These are phyloP conservation scores for Mimas tiliae DNA, from an alignment of 2,888 invertebrate species.

Conservation along the genomic window DNA sequence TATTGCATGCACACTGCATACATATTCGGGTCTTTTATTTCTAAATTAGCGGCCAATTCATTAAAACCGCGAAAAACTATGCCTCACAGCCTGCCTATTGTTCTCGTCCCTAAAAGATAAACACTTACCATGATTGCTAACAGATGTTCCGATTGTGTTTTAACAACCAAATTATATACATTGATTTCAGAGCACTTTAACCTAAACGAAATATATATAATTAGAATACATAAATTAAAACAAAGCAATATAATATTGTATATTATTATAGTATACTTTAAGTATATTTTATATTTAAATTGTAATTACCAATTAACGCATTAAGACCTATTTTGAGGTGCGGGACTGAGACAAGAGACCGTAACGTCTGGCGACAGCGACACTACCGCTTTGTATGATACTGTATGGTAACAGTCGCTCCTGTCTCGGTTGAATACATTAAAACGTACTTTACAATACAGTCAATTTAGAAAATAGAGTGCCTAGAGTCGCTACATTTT, in stretches of 20 bases:
- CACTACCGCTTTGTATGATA: too few species aligned
- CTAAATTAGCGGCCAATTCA: slow-evolving; percentile 48
- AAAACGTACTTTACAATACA: too few species aligned
- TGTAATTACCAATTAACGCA: too few species aligned
- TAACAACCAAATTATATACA: not conserved
- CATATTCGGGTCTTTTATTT: slow-evolving; percentile 51
- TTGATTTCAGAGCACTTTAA: not conserved
- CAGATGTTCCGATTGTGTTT: slow-evolving; percentile 53
- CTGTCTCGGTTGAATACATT: too few species aligned
- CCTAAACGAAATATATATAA: not conserved
- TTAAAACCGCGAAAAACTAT: slow-evolving; percentile 54
- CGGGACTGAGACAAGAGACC: too few species aligned
- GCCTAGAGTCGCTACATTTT: too few species aligned
- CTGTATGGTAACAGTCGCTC: too few species aligned
- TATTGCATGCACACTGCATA: slow-evolving; percentile 25
- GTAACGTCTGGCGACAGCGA: too few species aligned
- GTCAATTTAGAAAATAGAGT: too few species aligned
- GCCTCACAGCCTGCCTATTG: slow-evolving; percentile 58
- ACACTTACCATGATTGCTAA: slow-evolving; percentile 47
- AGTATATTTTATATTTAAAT: too few species aligned
- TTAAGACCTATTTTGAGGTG: too few species aligned
- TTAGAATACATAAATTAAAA: not conserved
- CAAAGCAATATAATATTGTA: not conserved
- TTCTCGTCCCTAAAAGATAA: slow-evolving; percentile 61
- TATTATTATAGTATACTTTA: too few species aligned